Evolutionary conservation across 2,113 vertebrate genomes (phyloP).

Genomic region (Cyanocitta stelleri): DNA sequence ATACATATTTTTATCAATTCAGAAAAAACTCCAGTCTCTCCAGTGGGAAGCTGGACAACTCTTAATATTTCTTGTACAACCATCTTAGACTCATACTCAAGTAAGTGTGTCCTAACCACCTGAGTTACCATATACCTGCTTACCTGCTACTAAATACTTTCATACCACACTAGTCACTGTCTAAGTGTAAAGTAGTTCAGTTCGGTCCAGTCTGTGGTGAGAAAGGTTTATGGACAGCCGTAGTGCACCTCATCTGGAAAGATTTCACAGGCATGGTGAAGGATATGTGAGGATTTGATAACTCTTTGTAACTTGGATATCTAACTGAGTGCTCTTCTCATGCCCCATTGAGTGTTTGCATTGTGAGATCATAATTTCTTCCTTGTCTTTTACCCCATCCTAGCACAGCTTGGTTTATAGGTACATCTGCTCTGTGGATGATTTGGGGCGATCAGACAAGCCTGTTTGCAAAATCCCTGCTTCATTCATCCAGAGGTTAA

Average conservation of each 20-base stretch:
- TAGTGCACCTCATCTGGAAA: neutral
- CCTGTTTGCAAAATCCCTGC: neutral
- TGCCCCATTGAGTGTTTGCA: rapidly evolving
- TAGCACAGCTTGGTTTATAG: neutral
- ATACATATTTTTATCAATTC: neutral
- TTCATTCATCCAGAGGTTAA: neutral
- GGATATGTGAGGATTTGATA: neutral
- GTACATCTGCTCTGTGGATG: neutral
- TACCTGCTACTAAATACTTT: neutral
- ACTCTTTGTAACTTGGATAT: neutral
- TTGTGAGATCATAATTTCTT: neutral
- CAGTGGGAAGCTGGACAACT: neutral
- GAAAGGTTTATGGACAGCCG: neutral
- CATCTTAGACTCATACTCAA: neutral
- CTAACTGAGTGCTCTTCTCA: neutral
- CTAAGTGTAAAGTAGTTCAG: neutral
- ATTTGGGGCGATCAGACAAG: neutral
- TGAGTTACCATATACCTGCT: neutral
- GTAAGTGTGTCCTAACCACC: neutral
- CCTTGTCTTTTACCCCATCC: neutral
- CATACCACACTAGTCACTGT: rapidly evolving
- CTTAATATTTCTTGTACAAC: neutral
- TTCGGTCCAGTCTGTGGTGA: neutral
- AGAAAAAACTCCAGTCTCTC: neutral
- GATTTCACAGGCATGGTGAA: neutral